A percentile compares a stretch with the other conserved stretches of the same genome.
Evolutionary conservation across 1,140 invertebrate genomes (phyloP).

Genomic region (Lordiphosa stackelbergi): DNA sequence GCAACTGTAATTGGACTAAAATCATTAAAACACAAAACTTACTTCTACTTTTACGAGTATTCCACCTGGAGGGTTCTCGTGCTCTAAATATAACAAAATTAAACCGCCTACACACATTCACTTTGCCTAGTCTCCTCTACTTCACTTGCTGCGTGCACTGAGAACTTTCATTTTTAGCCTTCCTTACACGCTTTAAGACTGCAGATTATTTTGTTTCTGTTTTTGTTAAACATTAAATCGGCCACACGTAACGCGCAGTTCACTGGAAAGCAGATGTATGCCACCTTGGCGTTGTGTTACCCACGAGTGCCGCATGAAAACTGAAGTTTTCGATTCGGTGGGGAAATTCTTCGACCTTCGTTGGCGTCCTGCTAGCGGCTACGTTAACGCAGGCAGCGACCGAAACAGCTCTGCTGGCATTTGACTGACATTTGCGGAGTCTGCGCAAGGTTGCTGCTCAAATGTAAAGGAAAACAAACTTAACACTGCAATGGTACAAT

Average conservation of each 20-base stretch:
- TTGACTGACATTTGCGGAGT: conserved; percentile 45
- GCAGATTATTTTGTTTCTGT: conserved; percentile 3
- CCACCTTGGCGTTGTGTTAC: conserved; percentile 30
- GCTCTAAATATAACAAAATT: no score
- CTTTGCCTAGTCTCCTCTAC: neutral
- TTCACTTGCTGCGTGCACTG: neutral
- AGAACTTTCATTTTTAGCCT: neutral
- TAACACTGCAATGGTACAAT: conserved; percentile 50
- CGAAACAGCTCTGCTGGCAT: conserved; percentile 26
- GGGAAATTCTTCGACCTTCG: conserved; percentile 8
- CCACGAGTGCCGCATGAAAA: conserved; percentile 54
- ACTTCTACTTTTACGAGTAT: no score
- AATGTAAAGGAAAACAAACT: conserved; percentile 61
- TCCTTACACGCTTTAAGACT: conserved; percentile 2
- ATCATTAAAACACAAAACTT: no score
- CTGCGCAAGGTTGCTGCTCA: conserved; percentile 35
- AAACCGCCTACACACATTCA: neutral
- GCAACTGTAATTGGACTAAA: no score
- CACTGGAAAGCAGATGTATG: neutral
- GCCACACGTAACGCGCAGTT: conserved; percentile 22
- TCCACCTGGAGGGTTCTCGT: no score
- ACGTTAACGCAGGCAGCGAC: conserved; percentile 19
- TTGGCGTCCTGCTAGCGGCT: conserved; percentile 1
- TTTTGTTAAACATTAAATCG: conserved; percentile 6
- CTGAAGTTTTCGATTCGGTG: conserved; percentile 26